Conservation (phyloP, 37 sponge, comb jelly and placozoan species). For the Axinella damicornis region DNA sequence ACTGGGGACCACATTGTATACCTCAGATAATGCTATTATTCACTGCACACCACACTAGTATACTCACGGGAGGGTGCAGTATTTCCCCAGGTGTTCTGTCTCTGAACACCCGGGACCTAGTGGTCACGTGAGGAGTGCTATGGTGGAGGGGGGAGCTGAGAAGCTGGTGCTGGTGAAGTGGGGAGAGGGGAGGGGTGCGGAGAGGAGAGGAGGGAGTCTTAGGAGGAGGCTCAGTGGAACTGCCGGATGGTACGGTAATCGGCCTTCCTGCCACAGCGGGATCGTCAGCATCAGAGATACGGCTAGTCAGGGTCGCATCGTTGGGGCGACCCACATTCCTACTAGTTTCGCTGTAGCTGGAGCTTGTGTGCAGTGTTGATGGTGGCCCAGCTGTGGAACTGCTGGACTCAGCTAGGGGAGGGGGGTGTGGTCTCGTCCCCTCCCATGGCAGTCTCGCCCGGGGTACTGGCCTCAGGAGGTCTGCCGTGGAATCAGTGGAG, state of each 20-base stretch:
- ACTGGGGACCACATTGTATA: too few relatives aligned
- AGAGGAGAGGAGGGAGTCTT: not conserved
- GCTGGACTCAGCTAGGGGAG: not conserved
- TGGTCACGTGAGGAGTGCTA: slow-evolving; percentile 15
- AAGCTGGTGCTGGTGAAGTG: not conserved
- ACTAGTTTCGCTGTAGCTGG: not conserved
- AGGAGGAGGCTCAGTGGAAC: not conserved
- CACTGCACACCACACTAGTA: too few relatives aligned
- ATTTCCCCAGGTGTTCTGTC: too few relatives aligned
- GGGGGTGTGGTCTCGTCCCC: not conserved
- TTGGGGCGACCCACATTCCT: not conserved
- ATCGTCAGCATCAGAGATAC: too few relatives aligned
- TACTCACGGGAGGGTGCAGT: too few relatives aligned
- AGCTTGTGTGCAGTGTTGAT: not conserved
- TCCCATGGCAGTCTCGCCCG: not conserved
- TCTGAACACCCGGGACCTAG: slow-evolving; percentile 29
- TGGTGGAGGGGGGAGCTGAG: slow-evolving; percentile 41
- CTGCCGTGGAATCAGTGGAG: slow-evolving; percentile 18
- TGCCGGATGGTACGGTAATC: not conserved
- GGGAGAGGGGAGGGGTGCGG: slow-evolving; percentile 5
- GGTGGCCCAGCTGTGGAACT: not conserved
- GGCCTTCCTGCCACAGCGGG: too few relatives aligned
- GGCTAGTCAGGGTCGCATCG: too few relatives aligned
- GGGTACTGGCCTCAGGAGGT: slow-evolving; percentile 26
- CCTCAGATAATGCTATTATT: too few relatives aligned